These are phyloP conservation scores for Helicoverpa armigera DNA, from an alignment of 1,140 invertebrate genomes.

Conservation along the genomic window DNA sequence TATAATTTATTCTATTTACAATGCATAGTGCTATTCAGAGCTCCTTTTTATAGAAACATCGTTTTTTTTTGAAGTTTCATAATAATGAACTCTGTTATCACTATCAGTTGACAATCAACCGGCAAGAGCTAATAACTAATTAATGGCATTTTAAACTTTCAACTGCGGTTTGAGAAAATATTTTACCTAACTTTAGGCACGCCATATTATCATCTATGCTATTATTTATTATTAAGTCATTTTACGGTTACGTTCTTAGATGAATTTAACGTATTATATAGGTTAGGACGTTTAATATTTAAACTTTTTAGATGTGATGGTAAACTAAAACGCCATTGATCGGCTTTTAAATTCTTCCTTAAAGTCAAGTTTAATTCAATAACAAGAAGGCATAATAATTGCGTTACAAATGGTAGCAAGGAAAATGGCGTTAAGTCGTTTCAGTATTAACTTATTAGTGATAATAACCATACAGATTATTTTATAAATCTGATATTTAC, in stretches of 20 bases:
- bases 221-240: conserved; percentile 16
- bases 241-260: conserved; percentile 1
- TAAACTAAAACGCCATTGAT: too few species aligned
- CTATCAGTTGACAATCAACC: conserved; percentile 49
- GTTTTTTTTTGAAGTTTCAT: background rate
- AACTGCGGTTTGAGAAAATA: conserved; percentile 42
- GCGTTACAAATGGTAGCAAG: too few species aligned
- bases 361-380: too few species aligned
- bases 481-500: too few species aligned
- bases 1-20: conserved; percentile 48
- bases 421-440: too few species aligned
- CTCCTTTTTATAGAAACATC: background rate
- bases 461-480: too few species aligned
- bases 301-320: too few species aligned
- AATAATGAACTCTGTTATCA: conserved; percentile 12
- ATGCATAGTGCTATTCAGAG: conserved; percentile 39
- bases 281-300: too few species aligned
- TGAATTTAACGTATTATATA: background rate
- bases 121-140: conserved; percentile 55
- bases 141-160: conserved; percentile 45
- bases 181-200: background rate
- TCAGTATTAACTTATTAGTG: too few species aligned
- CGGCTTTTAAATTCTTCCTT: too few species aligned
- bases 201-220: background rate
- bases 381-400: background rate